These are phyloP conservation scores for Incurvaria masculella DNA, from an alignment of 2,888 invertebrate genomes.

Conservation along the genomic window DNA sequence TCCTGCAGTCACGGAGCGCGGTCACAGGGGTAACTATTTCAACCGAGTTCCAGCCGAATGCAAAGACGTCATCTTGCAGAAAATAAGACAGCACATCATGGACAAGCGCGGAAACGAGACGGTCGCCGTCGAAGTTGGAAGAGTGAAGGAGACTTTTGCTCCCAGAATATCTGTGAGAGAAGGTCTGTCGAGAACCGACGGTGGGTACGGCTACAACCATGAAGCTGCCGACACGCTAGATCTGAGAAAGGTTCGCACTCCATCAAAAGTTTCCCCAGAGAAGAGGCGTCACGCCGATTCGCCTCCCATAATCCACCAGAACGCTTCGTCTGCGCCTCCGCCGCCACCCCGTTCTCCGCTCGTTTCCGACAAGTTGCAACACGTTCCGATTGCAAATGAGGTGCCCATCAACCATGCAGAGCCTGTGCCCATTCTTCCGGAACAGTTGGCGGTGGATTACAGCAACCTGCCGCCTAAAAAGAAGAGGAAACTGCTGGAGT, in stretches of 20 bases:
- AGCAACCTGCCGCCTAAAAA: conserved; percentile 52
- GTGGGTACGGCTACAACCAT: conserved; percentile 5
- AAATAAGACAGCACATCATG: conserved; percentile 53
- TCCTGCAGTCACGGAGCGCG: conserved; percentile 22
- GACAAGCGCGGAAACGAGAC: conserved; percentile 44
- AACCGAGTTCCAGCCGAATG: conserved; percentile 46
- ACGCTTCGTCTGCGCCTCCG: not conserved
- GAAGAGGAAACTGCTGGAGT: conserved; percentile 53
- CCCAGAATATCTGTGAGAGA: not conserved
- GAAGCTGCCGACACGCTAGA: conserved; percentile 37
- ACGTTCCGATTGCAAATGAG: conserved; percentile 24
- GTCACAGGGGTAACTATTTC: conserved; percentile 33
- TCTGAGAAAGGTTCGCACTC: conserved; percentile 45
- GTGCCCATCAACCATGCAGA: conserved; percentile 31
- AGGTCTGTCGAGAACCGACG: not conserved
- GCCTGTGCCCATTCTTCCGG: conserved; percentile 30
- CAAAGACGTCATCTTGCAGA: conserved; percentile 49
- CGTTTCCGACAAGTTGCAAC: conserved; percentile 21
- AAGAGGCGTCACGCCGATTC: conserved; percentile 11
- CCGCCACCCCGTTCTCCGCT: conserved; percentile 21
- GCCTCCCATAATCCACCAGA: not conserved
- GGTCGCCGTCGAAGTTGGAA: conserved; percentile 19
- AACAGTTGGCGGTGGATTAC: conserved; percentile 49
- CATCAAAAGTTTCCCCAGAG: conserved; percentile 28
- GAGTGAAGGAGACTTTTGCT: not conserved